Conservation (phyloP, 2,888 invertebrate genomes). For the Chalcosyrphus nemorum region DNA sequence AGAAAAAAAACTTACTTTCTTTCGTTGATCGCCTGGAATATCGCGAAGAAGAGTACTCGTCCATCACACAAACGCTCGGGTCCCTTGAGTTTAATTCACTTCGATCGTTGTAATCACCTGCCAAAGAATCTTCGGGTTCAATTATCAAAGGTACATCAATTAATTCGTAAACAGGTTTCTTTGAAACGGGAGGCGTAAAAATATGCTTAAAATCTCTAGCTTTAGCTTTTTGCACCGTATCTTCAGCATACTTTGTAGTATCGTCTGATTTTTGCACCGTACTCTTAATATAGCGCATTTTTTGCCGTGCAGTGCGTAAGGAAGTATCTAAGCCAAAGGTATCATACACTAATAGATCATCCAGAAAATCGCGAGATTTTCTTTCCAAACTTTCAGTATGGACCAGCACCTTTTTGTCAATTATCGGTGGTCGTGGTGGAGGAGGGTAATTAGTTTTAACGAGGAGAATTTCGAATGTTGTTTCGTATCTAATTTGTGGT, state of each 20-base stretch:
- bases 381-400: conserved; percentile 81
- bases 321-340: conserved; percentile 79
- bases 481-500: conserved; percentile 81
- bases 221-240: conserved; percentile 82
- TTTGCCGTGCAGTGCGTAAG: conserved; percentile 81
- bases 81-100: conserved; percentile 78
- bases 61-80: conserved; percentile 79
- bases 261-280: conserved; percentile 81
- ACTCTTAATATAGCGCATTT: conserved; percentile 81
- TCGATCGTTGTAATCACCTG: conserved; percentile 79
- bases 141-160: conserved; percentile 78
- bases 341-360: conserved; percentile 78
- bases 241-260: conserved; percentile 81
- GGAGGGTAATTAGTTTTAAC: conserved; percentile 79
- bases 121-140: conserved; percentile 77
- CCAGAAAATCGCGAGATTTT: conserved; percentile 81
- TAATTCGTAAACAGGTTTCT: conserved; percentile 80
- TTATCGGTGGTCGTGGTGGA: conserved; percentile 79
- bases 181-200: conserved; percentile 80
- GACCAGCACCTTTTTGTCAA: conserved; percentile 80
- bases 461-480: conserved; percentile 81
- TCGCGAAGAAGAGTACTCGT: conserved; percentile 82
- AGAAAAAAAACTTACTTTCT: conserved; percentile 60
- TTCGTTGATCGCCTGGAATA: conserved; percentile 85
- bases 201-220: conserved; percentile 81